Conservation (phyloP, 2,113 vertebrate genomes). For the Neotragus moschatus region DNA sequence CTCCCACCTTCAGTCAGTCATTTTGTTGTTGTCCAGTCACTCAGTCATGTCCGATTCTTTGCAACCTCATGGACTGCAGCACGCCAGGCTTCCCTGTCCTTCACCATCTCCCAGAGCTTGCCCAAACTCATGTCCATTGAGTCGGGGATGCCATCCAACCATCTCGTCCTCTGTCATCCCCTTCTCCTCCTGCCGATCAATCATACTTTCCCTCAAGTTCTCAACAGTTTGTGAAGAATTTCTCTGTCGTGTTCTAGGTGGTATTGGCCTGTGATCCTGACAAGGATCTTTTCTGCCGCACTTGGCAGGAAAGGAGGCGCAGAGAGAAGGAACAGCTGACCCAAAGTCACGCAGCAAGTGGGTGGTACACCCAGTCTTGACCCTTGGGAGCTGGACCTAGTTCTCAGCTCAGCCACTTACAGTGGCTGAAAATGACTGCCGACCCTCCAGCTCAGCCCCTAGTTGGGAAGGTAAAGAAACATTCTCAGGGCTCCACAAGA, state of each 20-base stretch:
- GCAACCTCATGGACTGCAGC: neutral
- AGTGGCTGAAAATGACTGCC: neutral
- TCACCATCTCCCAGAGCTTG: neutral
- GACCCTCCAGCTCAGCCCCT: neutral
- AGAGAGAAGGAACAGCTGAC: neutral
- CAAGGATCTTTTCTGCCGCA: neutral
- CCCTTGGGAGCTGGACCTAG: too few relatives aligned
- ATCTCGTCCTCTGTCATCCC: neutral
- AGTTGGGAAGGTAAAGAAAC: neutral
- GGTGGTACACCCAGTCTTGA: neutral
- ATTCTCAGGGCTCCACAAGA: neutral
- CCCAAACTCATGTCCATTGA: neutral
- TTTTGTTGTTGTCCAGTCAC: neutral
- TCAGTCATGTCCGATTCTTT: neutral
- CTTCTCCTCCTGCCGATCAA: neutral
- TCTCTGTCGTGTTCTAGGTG: rapidly evolving
- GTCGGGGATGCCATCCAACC: neutral
- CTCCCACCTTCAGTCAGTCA: neutral
- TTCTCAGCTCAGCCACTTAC: neutral
- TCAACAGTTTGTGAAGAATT: neutral
- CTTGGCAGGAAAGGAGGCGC: neutral
- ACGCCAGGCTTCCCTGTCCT: neutral
- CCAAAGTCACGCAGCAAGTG: neutral
- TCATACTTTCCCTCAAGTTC: neutral
- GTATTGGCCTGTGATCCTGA: neutral